A percentile compares a stretch with the other conserved stretches of the same genome.
These are phyloP conservation scores for Corythaeola cristata DNA, from an alignment of 2,113 vertebrate genomes.

Conservation along the genomic window DNA sequence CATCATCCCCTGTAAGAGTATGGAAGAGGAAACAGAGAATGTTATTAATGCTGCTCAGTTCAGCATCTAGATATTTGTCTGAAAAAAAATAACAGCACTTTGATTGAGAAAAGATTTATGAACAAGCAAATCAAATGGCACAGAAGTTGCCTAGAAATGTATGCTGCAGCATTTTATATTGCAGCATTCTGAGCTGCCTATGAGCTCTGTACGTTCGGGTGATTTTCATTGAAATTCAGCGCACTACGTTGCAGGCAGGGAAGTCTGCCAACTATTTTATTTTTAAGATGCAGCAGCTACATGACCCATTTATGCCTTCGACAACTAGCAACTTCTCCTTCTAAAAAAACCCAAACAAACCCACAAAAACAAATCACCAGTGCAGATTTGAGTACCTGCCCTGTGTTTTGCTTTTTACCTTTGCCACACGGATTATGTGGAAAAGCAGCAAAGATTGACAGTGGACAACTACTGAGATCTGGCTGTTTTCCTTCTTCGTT, in stretches of 20 bases:
- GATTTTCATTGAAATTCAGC: conserved; percentile 62
- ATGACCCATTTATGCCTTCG: conserved; percentile 66
- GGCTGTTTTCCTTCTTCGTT: neutral
- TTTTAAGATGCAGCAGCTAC: conserved; percentile 59
- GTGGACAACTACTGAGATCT: neutral
- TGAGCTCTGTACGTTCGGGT: conserved; percentile 32
- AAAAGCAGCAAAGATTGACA: neutral
- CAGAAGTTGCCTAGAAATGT: neutral
- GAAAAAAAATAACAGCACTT: neutral
- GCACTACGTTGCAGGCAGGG: neutral
- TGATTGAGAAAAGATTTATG: conserved; percentile 16
- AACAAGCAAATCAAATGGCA: conserved; percentile 23
- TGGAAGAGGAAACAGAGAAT: neutral
- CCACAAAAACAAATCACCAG: neutral
- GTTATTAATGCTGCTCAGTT: neutral
- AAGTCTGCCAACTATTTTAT: conserved; percentile 63
- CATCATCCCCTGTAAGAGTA: neutral
- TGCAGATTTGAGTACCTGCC: neutral
- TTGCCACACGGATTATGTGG: neutral
- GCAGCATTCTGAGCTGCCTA: conserved; percentile 9
- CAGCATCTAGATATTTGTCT: neutral
- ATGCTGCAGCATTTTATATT: neutral
- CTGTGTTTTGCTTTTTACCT: neutral
- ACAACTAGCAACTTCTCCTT: conserved; percentile 21
- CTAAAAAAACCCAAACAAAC: neutral